Conservation (phyloP, 2,797 vertebrate genomes). For the Ciconia nigra region DNA sequence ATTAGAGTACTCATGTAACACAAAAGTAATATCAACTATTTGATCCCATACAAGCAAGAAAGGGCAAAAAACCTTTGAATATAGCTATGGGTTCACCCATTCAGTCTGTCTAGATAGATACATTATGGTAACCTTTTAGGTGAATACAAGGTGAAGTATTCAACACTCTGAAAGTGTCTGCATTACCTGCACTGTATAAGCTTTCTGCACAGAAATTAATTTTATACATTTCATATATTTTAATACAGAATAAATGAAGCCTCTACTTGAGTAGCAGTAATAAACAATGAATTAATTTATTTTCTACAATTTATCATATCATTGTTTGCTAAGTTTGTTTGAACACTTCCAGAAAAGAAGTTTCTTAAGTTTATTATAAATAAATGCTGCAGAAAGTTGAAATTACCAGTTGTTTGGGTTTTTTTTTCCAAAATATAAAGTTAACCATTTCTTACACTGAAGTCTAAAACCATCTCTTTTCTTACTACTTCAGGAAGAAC, state of each 20-base stretch:
- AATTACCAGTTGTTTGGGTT: background rate
- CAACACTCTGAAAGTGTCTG: background rate
- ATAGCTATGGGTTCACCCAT: background rate
- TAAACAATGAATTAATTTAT: background rate
- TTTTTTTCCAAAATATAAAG: background rate
- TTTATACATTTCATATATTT: background rate
- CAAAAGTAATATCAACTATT: background rate
- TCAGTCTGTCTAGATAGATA: background rate
- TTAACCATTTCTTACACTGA: background rate
- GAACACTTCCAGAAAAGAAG: background rate
- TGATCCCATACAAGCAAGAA: background rate
- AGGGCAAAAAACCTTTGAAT: accelerated
- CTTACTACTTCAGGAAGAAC: background rate
- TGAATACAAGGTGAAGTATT: background rate
- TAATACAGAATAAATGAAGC: background rate
- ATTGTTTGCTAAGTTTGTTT: background rate
- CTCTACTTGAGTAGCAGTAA: background rate
- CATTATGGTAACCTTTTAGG: background rate
- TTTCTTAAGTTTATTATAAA: background rate
- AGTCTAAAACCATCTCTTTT: background rate
- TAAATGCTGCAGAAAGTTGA: background rate
- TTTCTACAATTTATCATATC: background rate
- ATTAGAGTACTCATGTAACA: background rate
- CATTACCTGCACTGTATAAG: background rate
- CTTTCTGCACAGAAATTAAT: background rate